Conservation (phyloP, 2,113 vertebrate genomes). For the Chelonoidis abingdonii region DNA sequence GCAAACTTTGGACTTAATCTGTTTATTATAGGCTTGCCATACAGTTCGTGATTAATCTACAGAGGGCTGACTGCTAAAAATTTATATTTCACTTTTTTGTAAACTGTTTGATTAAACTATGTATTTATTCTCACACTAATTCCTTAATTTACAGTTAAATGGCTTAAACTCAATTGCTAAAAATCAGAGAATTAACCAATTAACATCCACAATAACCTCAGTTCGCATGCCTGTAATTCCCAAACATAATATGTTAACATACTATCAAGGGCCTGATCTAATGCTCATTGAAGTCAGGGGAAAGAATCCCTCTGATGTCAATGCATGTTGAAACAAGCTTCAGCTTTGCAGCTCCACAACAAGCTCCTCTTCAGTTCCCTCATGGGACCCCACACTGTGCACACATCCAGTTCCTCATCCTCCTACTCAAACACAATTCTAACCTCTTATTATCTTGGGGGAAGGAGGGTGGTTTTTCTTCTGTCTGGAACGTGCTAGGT, state of each 20-base stretch:
- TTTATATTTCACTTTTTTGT: background rate
- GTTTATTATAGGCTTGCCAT: background rate
- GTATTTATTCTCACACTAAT: background rate
- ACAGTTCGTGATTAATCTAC: background rate
- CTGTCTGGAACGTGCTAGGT: background rate
- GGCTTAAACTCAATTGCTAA: background rate
- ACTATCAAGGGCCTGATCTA: background rate
- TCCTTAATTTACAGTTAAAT: background rate
- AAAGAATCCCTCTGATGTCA: background rate
- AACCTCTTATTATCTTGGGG: background rate
- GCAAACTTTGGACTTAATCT: background rate
- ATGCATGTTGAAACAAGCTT: background rate
- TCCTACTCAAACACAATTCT: background rate
- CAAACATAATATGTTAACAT: background rate
- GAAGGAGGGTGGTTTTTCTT: background rate
- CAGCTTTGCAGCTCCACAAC: background rate
- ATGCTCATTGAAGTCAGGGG: background rate
- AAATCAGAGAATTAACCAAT: background rate
- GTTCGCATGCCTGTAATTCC: background rate
- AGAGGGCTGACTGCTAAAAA: background rate
- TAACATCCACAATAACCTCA: background rate
- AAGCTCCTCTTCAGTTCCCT: background rate
- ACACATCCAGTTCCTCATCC: background rate
- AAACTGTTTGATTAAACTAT: background rate
- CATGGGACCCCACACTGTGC: background rate